A percentile compares a stretch with the other conserved stretches of the same genome.
These are phyloP conservation scores for Apostichopus parvimensis DNA, from an alignment of 35 echinoderm and acorn worm genomes.

Conservation along the genomic window DNA sequence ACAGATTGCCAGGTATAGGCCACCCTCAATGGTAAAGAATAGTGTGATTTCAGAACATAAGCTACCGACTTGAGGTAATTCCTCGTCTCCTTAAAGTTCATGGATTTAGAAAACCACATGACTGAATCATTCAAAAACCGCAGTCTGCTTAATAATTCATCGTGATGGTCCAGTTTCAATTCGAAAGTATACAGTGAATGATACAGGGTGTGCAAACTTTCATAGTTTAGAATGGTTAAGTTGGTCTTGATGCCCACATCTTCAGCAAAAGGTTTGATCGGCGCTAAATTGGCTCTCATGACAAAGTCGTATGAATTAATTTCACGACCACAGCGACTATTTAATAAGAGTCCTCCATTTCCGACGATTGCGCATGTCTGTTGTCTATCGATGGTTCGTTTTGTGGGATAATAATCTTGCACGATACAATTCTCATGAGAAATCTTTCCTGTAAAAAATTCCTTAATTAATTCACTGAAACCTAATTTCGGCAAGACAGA, in stretches of 20 bases:
- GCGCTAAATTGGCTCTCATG: slow-evolving; percentile 71
- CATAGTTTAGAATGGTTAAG: slow-evolving; percentile 62
- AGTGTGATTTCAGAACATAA: slow-evolving; percentile 18
- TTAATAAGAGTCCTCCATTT: slow-evolving; percentile 65
- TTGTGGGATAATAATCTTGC: slow-evolving; percentile 48
- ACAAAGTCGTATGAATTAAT: slow-evolving; percentile 75
- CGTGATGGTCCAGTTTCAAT: slow-evolving; percentile 38
- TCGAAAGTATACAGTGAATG: slow-evolving; percentile 43
- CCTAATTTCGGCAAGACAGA: slow-evolving; percentile 22
- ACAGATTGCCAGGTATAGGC: slow-evolving; percentile 64
- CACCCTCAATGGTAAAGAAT: slow-evolving; percentile 28
- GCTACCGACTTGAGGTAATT: slow-evolving; percentile 12
- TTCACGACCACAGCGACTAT: slow-evolving; percentile 63
- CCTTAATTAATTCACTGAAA: neutral
- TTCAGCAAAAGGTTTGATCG: slow-evolving; percentile 28
- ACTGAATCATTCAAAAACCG: slow-evolving; percentile 67
- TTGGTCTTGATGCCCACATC: slow-evolving; percentile 66
- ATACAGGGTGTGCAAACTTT: slow-evolving; percentile 47
- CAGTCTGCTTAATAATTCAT: slow-evolving; percentile 39
- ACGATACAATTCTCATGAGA: slow-evolving; percentile 54
- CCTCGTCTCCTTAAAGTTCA: slow-evolving; percentile 34
- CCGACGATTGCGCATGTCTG: slow-evolving; percentile 67
- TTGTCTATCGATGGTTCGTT: slow-evolving; percentile 33
- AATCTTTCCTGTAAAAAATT: slow-evolving; percentile 41
- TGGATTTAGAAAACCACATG: slow-evolving; percentile 72